These are phyloP conservation scores for Cephalopterus ornatus DNA, from an alignment of 2,113 vertebrate species.

Conservation along the genomic window DNA sequence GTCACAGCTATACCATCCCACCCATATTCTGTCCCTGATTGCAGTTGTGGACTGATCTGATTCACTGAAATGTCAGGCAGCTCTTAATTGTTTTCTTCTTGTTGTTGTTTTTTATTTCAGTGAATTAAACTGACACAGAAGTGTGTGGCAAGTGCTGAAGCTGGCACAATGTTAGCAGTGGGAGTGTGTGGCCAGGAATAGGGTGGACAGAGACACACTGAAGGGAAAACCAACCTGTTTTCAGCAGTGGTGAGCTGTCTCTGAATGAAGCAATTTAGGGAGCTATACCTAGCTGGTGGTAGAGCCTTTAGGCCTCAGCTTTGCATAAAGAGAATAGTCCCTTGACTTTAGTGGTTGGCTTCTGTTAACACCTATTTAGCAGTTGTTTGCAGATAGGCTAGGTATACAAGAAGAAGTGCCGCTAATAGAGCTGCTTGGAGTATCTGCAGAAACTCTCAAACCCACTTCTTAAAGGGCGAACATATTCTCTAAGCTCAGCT, in stretches of 20 bases:
- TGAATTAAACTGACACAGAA: background rate
- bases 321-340: background rate
- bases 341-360: background rate
- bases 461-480: background rate
- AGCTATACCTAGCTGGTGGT: background rate
- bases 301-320: background rate
- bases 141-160: background rate
- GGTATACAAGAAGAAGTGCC: background rate
- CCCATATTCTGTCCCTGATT: background rate
- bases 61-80: background rate
- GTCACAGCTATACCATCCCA: background rate
- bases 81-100: background rate
- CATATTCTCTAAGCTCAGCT: background rate
- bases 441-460: background rate
- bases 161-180: background rate
- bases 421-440: background rate
- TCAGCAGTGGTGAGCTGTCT: background rate
- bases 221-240: background rate
- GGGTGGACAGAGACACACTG: background rate
- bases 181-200: background rate
- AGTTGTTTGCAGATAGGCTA: background rate
- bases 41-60: background rate
- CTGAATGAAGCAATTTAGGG: background rate
- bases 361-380: background rate
- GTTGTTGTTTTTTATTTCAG: background rate